These are phyloP conservation scores for Apis mellifera DNA, from an alignment of 1,140 invertebrate genomes.

Conservation along the genomic window Amel_HAv3.1 CM009942.2:8895001-8895500, in stretches of 20 bases:
- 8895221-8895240: neutral
- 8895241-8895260: neutral
- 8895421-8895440: neutral
- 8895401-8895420: neutral
- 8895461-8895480: conserved; percentile 32
- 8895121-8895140: conserved; percentile 43
- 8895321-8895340: too few species aligned
- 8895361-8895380: too few species aligned
- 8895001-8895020: conserved; percentile 51
- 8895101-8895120: conserved; percentile 65
- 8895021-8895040: conserved; percentile 46
- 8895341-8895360: too few species aligned
- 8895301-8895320: too few species aligned
- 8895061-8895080: conserved; percentile 57
- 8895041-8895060: conserved; percentile 44
- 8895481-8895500: conserved; percentile 23
- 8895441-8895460: conserved; percentile 23
- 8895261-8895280: too few species aligned
- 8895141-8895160: conserved; percentile 38
- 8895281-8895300: too few species aligned
- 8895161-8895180: neutral
- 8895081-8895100: conserved; percentile 61
- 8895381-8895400: neutral
- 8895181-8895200: conserved; percentile 33
- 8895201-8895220: conserved; percentile 9